Percentiles rank a stretch among this genome's conserved stretches.
Conservation (phyloP, 2,888 invertebrate genomes). For the Phragmatobia fuliginosa region DNA sequence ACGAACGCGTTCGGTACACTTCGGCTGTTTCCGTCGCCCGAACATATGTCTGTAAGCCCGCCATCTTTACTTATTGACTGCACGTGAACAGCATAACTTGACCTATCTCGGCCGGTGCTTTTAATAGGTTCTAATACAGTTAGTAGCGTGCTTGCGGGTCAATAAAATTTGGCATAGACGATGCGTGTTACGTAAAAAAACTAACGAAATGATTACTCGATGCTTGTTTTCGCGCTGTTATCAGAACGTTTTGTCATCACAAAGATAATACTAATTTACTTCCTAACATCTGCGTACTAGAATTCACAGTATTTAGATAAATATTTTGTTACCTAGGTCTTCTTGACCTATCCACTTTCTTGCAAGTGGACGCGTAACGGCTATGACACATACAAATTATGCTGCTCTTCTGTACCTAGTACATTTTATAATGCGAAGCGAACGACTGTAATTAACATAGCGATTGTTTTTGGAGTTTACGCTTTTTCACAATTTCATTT, state of each 20-base stretch:
- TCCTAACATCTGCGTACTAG: conserved; percentile 38
- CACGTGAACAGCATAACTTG: conserved; percentile 63
- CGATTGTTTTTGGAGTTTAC: conserved; percentile 7
- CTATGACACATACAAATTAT: background rate
- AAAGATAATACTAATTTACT: conserved; percentile 57
- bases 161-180: conserved; percentile 39
- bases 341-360: conserved; percentile 35
- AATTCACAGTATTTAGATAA: background rate
- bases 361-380: conserved; percentile 4
- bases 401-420: background rate
- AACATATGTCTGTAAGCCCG: conserved; percentile 72
- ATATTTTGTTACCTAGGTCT: conserved; percentile 12
- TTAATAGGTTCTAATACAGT: conserved; percentile 17
- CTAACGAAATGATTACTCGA: conserved; percentile 58
- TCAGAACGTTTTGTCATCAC: conserved; percentile 56
- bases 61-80: conserved; percentile 71
- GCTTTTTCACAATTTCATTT: conserved; percentile 9
- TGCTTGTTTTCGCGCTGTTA: conserved; percentile 60
- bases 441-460: background rate
- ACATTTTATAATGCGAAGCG: background rate
- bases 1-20: conserved; percentile 75
- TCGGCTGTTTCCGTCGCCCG: conserved; percentile 76
- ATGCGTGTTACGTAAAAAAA: conserved; percentile 65
- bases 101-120: conserved; percentile 50
- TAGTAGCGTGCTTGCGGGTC: conserved; percentile 32